phyloP scores from a whole-genome alignment of 1,140 invertebrate genomes.

The Halictus rubicundus region DNA sequence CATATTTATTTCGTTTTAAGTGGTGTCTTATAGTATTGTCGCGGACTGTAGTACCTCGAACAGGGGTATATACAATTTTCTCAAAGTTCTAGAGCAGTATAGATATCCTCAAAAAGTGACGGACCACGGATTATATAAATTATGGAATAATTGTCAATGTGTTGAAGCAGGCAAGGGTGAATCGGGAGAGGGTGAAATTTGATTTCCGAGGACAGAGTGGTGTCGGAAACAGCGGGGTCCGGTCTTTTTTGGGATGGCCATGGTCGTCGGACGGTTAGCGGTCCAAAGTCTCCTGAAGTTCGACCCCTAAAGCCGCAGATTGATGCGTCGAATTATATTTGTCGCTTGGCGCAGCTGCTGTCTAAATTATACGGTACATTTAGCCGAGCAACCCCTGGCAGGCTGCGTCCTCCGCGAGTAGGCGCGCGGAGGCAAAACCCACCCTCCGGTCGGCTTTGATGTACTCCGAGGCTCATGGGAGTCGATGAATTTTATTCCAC shows the following conservation, averaged over 20 bases:
- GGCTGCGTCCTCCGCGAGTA: slow-evolving; percentile 54
- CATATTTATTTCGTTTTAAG: too few species aligned
- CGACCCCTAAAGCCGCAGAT: slow-evolving; percentile 74
- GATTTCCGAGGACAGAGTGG: too few species aligned
- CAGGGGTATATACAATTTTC: too few species aligned
- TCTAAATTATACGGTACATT: slow-evolving; percentile 80
- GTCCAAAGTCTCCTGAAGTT: slow-evolving; percentile 53
- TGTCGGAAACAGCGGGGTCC: neutral
- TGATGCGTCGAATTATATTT: slow-evolving; percentile 78
- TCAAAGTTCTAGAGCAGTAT: too few species aligned
- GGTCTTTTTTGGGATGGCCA: too few species aligned
- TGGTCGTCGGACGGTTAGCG: neutral
- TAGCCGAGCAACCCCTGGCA: slow-evolving; percentile 64
- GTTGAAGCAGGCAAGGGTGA: too few species aligned
- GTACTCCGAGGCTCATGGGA: slow-evolving; percentile 62
- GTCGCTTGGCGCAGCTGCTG: slow-evolving; percentile 70
- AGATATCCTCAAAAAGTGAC: too few species aligned
- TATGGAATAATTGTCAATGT: too few species aligned
- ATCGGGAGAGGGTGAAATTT: too few species aligned
- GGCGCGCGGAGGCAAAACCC: neutral
- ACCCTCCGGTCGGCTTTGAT: slow-evolving; percentile 70
- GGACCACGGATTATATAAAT: too few species aligned
- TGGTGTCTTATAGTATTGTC: too few species aligned
- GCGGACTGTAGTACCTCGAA: too few species aligned
- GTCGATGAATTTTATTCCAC: slow-evolving; percentile 74